Base-by-base conservation (phyloP, 2,113 vertebrate genomes). In the Actenoides hombroni region DNA sequence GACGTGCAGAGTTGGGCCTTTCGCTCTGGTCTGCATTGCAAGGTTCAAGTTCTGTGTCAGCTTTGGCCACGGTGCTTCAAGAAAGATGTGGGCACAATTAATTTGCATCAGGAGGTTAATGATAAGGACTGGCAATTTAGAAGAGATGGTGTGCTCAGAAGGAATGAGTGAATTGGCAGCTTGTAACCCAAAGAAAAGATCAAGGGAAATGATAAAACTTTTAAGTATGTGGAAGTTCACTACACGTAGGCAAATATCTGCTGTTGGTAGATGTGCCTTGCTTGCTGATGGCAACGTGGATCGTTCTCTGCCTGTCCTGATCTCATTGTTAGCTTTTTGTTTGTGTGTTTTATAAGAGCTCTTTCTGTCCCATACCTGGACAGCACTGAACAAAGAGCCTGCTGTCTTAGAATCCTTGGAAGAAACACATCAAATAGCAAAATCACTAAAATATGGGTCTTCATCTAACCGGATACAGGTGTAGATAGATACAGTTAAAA, bases 171-270 rank as follows among this genome's bases (percentile, higher is more conserved):
- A 88, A 81, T 70, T 90, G 71, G n/a, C n/a, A 25, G 92, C 90
- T 91, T 90, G 84, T 90, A 88, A 82, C 70, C 37, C 24, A 46
- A 33, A 89, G 46, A 87, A 78, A 78, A 93, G 77, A 91, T 89
- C 42, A 82, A 91, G 81, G 81, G 51, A 89, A 82, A 69, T 57
- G 1, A 64, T 33, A 60, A 81, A 81, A 70, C 65, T 77, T 95
- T 73, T 87, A 92, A 85, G 67, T 42, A 16, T 68, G 9, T 88
- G 56, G 54, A 79, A 91, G 73, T 57, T 92, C 31, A 5, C 37
- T 61, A 31, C 59, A 68, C 39, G 39, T 39, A 83, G 74, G 46
- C 7, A 3, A 95, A 67, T 16, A 59, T 63, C 64, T 95, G 61
- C 81, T 37, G 12, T 80, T 84, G 25, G 29, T 54, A 67, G 21